Evolutionary conservation across 2,888 invertebrate genomes (phyloP).

Genomic region (Craniophora ligustri): DNA sequence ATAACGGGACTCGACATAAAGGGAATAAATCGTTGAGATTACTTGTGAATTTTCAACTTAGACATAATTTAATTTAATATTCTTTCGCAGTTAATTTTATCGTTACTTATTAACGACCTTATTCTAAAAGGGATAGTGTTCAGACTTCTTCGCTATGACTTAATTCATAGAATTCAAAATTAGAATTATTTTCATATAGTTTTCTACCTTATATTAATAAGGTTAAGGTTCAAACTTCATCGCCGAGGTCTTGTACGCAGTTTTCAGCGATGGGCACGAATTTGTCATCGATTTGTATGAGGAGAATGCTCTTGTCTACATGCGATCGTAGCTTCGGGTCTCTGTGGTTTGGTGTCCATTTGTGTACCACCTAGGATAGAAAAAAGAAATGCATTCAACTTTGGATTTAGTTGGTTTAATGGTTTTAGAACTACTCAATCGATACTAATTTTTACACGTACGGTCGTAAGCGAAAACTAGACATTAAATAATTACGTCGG

Average conservation of each 20-base stretch:
- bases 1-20: too few species aligned
- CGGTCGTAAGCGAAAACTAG: too few species aligned
- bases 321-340: constrained; percentile 96
- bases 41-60: constrained; percentile 12
- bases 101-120: constrained; percentile 22
- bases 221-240: constrained; percentile 85
- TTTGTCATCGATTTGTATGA: constrained; percentile 97
- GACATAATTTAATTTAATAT: constrained; percentile 14
- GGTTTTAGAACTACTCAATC: too few species aligned
- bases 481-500: too few species aligned
- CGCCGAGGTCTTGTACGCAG: constrained; percentile 94
- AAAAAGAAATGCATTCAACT: too few species aligned
- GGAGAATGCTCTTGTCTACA: constrained; percentile 96
- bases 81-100: constrained; percentile 3
- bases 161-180: constrained; percentile 13
- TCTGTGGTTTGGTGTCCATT: constrained; percentile 97
- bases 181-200: constrained; percentile 12
- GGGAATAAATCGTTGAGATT: too few species aligned
- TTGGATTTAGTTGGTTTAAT: too few species aligned
- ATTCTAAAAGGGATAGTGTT: constrained; percentile 19
- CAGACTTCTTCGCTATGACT: constrained; percentile 31
- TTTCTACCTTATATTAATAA: constrained; percentile 3
- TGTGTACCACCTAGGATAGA: constrained; percentile 93
- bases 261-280: constrained; percentile 97
- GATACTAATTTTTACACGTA: too few species aligned